A percentile compares a stretch with the other conserved stretches of the same genome.
Evolutionary conservation across 1,140 invertebrate species (phyloP).

Genomic region (Atta cephalotes): DNA sequence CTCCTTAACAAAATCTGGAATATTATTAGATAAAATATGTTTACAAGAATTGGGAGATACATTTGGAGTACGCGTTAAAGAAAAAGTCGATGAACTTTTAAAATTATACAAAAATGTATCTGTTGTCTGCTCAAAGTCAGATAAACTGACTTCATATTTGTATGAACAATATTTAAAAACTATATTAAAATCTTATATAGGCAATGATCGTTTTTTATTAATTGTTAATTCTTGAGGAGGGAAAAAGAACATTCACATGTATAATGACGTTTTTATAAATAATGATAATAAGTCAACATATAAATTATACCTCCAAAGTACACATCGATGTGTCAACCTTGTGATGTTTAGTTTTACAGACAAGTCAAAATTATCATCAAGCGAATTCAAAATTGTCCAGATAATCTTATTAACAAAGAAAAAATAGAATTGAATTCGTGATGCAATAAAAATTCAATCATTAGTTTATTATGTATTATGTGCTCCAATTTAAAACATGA

Average conservation of each 20-base stretch:
- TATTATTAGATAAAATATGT: conserved; percentile 29
- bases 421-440: conserved; percentile 16
- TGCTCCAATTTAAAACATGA: neutral
- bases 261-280: neutral
- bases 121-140: conserved; percentile 4
- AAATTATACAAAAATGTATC: neutral
- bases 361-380: neutral
- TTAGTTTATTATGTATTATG: conserved; percentile 13
- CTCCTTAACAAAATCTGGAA: neutral
- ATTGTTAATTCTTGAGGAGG: neutral
- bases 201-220: neutral
- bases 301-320: conserved; percentile 1
- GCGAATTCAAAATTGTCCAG: neutral
- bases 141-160: neutral
- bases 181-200: neutral
- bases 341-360: neutral
- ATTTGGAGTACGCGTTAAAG: conserved; percentile 1
- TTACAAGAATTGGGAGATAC: neutral
- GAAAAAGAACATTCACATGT: neutral
- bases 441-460: neutral
- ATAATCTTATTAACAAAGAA: neutral
- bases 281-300: neutral
- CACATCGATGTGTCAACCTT: neutral
- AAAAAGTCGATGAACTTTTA: neutral
- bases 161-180: conserved; percentile 9